Evolutionary conservation across 2,888 invertebrate genomes (phyloP).

Genomic region (Bellardia bayeri): DNA sequence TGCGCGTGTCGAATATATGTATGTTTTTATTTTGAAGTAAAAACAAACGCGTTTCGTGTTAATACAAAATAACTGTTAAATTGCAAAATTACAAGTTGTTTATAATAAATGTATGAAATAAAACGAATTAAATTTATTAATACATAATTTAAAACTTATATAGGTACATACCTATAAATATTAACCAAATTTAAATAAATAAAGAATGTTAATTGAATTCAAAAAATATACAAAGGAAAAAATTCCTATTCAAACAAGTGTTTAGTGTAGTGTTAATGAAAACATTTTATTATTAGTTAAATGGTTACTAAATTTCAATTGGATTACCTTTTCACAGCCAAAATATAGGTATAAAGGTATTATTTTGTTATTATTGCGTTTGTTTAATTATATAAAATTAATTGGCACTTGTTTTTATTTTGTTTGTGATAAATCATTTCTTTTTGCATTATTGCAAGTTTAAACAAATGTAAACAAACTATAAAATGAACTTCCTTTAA

Average conservation of each 20-base stretch:
- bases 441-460: background rate
- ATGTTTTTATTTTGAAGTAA: conserved; percentile 15
- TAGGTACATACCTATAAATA: too few relatives aligned
- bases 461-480: background rate
- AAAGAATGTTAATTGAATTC: background rate
- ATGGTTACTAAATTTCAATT: conserved; percentile 18
- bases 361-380: background rate
- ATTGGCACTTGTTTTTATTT: background rate
- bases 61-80: conserved; percentile 50
- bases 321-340: conserved; percentile 6
- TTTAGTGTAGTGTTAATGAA: conserved; percentile 45
- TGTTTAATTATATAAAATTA: background rate
- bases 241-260: background rate
- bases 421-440: background rate
- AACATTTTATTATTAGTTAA: conserved; percentile 18
- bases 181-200: background rate
- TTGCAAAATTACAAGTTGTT: conserved; percentile 21
- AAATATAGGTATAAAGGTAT: conserved; percentile 31
- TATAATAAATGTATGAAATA: background rate
- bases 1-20: background rate
- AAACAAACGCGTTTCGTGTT: conserved; percentile 53
- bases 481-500: background rate
- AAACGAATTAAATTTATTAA: background rate
- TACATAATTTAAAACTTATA: background rate
- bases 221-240: background rate